Base-by-base conservation (phyloP, 2,888 invertebrate species). In the Parnassius mnemosyne region DNA sequence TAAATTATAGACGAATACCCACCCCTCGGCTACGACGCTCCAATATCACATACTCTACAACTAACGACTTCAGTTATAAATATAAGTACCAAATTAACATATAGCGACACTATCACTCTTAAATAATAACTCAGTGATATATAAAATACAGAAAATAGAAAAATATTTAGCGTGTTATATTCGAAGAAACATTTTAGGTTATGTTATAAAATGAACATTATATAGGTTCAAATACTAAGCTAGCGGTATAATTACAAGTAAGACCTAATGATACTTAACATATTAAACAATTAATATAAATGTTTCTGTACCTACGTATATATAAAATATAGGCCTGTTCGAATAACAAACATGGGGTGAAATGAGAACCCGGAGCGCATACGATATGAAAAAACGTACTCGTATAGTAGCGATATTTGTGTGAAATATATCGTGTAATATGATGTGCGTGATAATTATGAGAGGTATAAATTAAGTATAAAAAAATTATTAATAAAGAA, bases 371-470 rank as follows among this genome's bases (percentile, higher is more conserved):
- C 34, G 49, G 44, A 20, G 42, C 55, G 44, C 49, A n/a, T 46
- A 46, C 3, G 52, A 16, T 49, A 13, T 54, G 34, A 34, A 47
- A 47, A 53, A 52, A 49, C 47, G 56, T n/a, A n/a, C n/a, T n/a
- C n/a, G n/a, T 25, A 44, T 11, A 50, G 13, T 44, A 60, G 57
- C 63, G 60, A 49, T 34, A 66, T 69, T 67, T 75, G 79, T 83
- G 71, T 78, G 75, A 77, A 70, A 78, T 34, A 71, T 75, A 81
- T 72, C 74, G 78, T 76, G 85, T 89, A 77, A 84, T 67, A 80
- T 84, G 85, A 83, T 86, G 87, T 84, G 82, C 85, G 83, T 87
- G 87, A 81, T 83, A 77, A 78, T 79, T 72, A 88, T 88, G 89
- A 89, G 88, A 88, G 79, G 75, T 81, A 81, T 81, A 74, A 84